Percentiles rank a stretch among this genome's conserved stretches.
Conservation (phyloP, 2,113 vertebrate species). For the Silurus meridionalis region DNA sequence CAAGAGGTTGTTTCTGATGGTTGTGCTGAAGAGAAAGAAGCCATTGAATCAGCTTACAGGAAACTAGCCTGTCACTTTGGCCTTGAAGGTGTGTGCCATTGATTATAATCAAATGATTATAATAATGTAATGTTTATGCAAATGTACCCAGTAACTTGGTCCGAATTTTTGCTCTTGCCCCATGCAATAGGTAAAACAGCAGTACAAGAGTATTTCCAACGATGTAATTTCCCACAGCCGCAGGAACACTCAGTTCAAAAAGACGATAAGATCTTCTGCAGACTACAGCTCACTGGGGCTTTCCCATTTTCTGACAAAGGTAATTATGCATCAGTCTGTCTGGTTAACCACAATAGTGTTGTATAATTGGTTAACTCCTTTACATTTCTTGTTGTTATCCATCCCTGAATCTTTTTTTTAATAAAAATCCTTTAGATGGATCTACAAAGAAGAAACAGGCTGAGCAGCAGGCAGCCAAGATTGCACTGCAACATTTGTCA, state of each 20-base stretch:
- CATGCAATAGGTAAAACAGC: conserved; percentile 27
- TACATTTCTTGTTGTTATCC: not conserved
- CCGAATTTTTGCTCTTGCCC: not conserved
- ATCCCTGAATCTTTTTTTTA: not conserved
- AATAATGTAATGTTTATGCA: not conserved
- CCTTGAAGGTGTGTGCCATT: conserved; percentile 15
- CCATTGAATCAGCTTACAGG: conserved; percentile 43
- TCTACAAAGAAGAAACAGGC: conserved; percentile 48
- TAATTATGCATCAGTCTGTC: not conserved
- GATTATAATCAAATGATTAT: not conserved
- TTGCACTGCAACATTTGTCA: conserved; percentile 46
- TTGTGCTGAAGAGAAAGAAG: conserved; percentile 9
- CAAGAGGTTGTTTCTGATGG: conserved; percentile 23
- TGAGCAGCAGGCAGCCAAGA: conserved; percentile 57
- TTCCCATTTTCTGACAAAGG: conserved; percentile 56
- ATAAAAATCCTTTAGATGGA: conserved; percentile 37
- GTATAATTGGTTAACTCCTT: not conserved
- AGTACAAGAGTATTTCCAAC: conserved; percentile 35
- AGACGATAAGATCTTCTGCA: conserved; percentile 38
- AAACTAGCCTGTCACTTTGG: conserved; percentile 32
- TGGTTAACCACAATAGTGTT: not conserved
- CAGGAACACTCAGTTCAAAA: not conserved
- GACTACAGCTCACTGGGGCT: conserved; percentile 45
- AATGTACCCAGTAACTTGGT: not conserved
- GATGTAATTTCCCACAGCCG: conserved; percentile 27